These are phyloP conservation scores for Brachionus plicatilis DNA, from an alignment of 1,140 invertebrate genomes.

Conservation along the genomic window DNA sequence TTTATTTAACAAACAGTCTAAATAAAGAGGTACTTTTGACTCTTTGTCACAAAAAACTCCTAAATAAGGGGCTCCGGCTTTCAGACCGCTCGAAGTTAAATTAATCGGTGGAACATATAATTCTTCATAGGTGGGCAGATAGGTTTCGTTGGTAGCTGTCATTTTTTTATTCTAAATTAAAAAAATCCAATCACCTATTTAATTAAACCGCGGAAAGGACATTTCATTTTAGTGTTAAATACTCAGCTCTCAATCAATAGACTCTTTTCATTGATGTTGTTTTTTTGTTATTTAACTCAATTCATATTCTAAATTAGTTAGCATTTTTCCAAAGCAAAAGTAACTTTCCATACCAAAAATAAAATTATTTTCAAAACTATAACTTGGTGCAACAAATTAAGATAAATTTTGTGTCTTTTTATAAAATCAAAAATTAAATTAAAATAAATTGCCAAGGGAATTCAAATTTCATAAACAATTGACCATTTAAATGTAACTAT, in stretches of 20 bases:
- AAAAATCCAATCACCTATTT: background rate
- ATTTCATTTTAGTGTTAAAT: background rate
- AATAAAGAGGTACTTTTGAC: constrained; percentile 4
- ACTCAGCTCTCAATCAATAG: background rate
- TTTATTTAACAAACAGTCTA: background rate
- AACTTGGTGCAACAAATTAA: background rate
- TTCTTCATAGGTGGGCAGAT: constrained; percentile 38
- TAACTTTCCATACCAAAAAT: background rate
- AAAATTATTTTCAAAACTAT: background rate
- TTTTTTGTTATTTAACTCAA: background rate
- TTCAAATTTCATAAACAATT: no score
- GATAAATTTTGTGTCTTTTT: background rate
- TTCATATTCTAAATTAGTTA: constrained; percentile 8
- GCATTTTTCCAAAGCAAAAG: constrained; percentile 6
- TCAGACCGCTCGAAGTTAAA: constrained; percentile 29
- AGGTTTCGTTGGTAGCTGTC: constrained; percentile 37
- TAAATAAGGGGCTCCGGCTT: constrained; percentile 22
- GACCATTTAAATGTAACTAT: no score
- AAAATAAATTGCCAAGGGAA: no score
- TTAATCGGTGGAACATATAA: constrained; percentile 33
- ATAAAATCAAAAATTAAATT: background rate
- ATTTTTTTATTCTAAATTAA: constrained; percentile 23
- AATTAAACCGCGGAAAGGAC: background rate
- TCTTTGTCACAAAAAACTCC: constrained; percentile 30
- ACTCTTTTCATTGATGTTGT: constrained; percentile 17